phyloP scores from a whole-genome alignment of 2,113 vertebrate species.

The Callorhinus ursinus region DNA sequence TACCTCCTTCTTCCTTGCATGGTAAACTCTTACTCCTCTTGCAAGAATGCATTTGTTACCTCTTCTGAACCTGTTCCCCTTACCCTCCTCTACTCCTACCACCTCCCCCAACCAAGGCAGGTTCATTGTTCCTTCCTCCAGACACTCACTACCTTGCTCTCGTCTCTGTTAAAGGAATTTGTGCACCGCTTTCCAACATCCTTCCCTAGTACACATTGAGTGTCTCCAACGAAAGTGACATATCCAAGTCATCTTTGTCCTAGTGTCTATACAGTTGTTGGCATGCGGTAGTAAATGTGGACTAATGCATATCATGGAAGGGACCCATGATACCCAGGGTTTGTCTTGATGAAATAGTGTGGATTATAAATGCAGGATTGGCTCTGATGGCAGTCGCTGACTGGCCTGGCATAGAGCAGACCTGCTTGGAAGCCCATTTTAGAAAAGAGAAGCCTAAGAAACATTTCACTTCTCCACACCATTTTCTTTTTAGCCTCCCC shows the following conservation, averaged over 20 bases:
- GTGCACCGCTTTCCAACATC: not conserved
- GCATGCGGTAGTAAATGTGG: not conserved
- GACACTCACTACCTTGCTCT: not conserved
- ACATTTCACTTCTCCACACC: not conserved
- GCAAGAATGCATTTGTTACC: not conserved
- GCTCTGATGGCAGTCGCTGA: not conserved
- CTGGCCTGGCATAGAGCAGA: not conserved
- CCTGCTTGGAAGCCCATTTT: constrained; percentile 23
- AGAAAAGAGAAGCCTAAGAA: not conserved
- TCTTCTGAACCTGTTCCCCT: not conserved
- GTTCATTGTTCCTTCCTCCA: not conserved
- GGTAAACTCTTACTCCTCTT: not conserved
- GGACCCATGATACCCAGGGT: not conserved
- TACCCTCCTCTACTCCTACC: not conserved
- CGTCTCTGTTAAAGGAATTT: constrained; percentile 18
- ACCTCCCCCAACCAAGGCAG: not conserved
- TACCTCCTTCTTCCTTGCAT: not conserved
- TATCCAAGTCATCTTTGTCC: constrained; percentile 29
- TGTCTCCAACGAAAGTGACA: not conserved
- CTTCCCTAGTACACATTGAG: not conserved
- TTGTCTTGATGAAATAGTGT: not conserved
- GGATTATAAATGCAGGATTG: not conserved
- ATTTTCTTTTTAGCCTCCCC: not conserved
- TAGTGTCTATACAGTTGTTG: not conserved
- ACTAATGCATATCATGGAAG: not conserved